A percentile compares a stretch with the other conserved stretches of the same genome.
These are phyloP conservation scores for Drosophila kuntzei DNA, from an alignment of 2,888 invertebrate genomes.

Conservation along the genomic window DNA sequence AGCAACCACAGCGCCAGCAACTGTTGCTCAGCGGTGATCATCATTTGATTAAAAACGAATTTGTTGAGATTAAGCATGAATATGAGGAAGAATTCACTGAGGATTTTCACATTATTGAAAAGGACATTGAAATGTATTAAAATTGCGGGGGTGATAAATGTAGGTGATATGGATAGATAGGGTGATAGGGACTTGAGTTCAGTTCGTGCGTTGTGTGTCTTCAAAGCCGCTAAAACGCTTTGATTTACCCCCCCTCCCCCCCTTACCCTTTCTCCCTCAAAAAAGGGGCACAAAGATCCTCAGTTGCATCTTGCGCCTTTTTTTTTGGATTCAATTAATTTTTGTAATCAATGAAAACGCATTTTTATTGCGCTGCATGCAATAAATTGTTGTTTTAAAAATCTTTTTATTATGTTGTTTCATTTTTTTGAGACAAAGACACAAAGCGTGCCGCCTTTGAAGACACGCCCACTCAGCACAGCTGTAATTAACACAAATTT, in stretches of 20 bases:
- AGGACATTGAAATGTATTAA: conserved; percentile 73
- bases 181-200: conserved; percentile 4
- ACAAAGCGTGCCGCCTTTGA: conserved; percentile 64
- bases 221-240: conserved; percentile 15
- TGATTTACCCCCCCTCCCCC: not conserved
- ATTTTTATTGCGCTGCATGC: conserved; percentile 22
- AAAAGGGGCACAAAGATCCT: conserved; percentile 10
- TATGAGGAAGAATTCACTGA: conserved; percentile 67
- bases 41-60: conserved; percentile 64
- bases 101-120: conserved; percentile 70
- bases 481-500: conserved; percentile 51
- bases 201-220: conserved; percentile 5
- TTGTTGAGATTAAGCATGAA: conserved; percentile 62
- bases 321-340: conserved; percentile 4
- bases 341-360: not conserved
- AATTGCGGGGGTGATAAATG: not conserved
- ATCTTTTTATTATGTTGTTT: not conserved
- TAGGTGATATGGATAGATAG: conserved; percentile 1
- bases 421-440: not conserved
- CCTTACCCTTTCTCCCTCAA: not conserved
- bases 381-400: conserved; percentile 24
- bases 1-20: conserved; percentile 47
- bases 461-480: conserved; percentile 56
- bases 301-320: conserved; percentile 12
- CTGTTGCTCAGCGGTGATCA: conserved; percentile 40